Percentiles rank a stretch among this genome's conserved stretches.
phyloP scores from a whole-genome alignment of 2,797 vertebrate genomes.

The Aulostomus chinensis region DNA sequence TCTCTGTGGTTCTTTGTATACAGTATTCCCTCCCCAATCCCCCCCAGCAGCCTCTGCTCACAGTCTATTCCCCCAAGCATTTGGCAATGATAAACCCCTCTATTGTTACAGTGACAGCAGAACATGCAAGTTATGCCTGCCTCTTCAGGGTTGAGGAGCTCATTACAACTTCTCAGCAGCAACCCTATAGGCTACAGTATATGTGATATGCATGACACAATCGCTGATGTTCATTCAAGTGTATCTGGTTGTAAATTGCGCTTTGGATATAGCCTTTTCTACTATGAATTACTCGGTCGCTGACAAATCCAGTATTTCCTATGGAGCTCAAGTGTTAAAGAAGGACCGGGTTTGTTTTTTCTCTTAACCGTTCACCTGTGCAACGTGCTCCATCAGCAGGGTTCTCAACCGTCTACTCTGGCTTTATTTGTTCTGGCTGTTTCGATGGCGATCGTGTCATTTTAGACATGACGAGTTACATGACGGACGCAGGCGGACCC shows the following conservation, averaged over 20 bases:
- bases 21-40: slow-evolving; percentile 20
- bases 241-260: slow-evolving; percentile 12
- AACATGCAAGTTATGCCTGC: slow-evolving; percentile 69
- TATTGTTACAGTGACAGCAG: slow-evolving; percentile 69
- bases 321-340: not conserved
- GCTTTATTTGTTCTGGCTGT: too few species aligned
- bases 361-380: too few species aligned
- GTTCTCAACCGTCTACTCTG: too few species aligned
- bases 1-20: slow-evolving; percentile 25
- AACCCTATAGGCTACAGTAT: slow-evolving; percentile 57
- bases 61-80: slow-evolving; percentile 20
- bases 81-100: slow-evolving; percentile 64
- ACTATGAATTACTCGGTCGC: not conserved
- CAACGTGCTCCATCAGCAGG: too few species aligned
- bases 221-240: slow-evolving; percentile 59
- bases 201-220: slow-evolving; percentile 52
- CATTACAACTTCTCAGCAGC: slow-evolving; percentile 72
- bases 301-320: slow-evolving; percentile 6
- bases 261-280: slow-evolving; percentile 21
- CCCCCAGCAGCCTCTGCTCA: slow-evolving; percentile 4
- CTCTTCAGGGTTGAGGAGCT: slow-evolving; percentile 71
- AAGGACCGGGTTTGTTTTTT: too few species aligned
- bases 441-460: too few species aligned
- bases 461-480: too few species aligned
- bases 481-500: too few species aligned